Percentiles rank a stretch among this genome's conserved stretches.
These are phyloP conservation scores for Mugil cephalus DNA, from an alignment of 2,113 vertebrate species.

Conservation along the genomic window DNA sequence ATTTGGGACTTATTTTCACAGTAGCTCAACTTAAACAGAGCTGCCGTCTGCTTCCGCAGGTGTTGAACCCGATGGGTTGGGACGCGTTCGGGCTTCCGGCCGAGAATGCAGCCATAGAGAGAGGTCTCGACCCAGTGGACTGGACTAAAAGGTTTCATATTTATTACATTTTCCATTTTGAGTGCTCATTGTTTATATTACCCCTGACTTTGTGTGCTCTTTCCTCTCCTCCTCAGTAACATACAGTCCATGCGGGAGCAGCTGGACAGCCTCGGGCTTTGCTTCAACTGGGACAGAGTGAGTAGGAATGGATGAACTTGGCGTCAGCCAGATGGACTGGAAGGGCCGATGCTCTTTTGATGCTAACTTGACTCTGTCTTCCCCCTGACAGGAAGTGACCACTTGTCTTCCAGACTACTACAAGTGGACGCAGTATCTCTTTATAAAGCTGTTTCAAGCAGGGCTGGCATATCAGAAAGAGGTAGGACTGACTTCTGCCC, in stretches of 20 bases:
- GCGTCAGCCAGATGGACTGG: not conserved
- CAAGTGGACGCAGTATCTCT: constrained; percentile 96
- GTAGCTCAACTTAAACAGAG: not conserved
- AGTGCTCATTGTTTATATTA: not conserved
- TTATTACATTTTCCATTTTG: not conserved
- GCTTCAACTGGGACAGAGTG: constrained; percentile 97
- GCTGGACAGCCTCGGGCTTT: constrained; percentile 91
- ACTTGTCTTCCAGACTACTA: constrained; percentile 96
- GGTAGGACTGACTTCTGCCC: constrained; percentile 80
- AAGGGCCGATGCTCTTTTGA: not conserved
- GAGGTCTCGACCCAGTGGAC: constrained; percentile 89
- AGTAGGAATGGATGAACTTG: constrained; percentile 65
- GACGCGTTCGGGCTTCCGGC: constrained; percentile 97
- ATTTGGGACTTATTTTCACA: too few species aligned
- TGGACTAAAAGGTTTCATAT: constrained; percentile 88
- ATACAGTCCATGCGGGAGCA: constrained; percentile 93
- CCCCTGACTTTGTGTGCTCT: not conserved
- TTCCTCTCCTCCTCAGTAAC: constrained; percentile 86
- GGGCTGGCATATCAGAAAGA: constrained; percentile 97
- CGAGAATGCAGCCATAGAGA: constrained; percentile 96
- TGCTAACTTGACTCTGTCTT: constrained; percentile 31
- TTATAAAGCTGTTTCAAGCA: constrained; percentile 92
- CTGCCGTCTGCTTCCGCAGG: constrained; percentile 76
- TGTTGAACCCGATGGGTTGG: constrained; percentile 98
- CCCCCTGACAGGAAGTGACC: constrained; percentile 89